Base-by-base conservation (phyloP, 2,888 invertebrate species). In the Heliconius charithonia region DNA sequence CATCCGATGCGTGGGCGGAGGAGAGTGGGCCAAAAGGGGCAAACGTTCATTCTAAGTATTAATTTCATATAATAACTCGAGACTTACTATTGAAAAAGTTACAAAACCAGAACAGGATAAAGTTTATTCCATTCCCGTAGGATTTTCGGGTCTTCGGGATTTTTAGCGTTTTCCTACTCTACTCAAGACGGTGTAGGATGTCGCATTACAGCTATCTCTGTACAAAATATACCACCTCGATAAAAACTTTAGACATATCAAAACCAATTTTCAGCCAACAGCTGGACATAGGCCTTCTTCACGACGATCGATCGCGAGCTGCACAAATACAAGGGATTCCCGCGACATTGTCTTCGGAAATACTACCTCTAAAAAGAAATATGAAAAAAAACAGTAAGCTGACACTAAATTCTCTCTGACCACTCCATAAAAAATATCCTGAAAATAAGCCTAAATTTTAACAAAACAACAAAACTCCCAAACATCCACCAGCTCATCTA, bases 11-110 rank as follows among this genome's bases (percentile, higher is more conserved):
- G 67, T 41, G 13, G 41, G 41, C 25, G 67, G 67, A n/a, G 67
- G 13, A 25, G 37, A 41, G 37, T 6, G 25, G 67, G 67, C 13
- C 13, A 41, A 67, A 66, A 41, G 1, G 41, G 67, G 16, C 66
- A 37, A 3, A 16, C 25, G 62, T 27, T 67, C n/a, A 37, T 67
- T 67, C 12, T 67, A 12, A 22, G 41, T 37, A 67, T 67, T 67
- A n/a, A 67, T 37, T 67, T 67, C n/a, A 41, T 37, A 12, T 67
- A 67, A 67, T n/a, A 41, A 67, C 67, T n/a, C n/a, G n/a, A n/a
- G n/a, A n/a, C n/a, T n/a, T n/a, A n/a, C n/a, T n/a, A n/a, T n/a
- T n/a, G n/a, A 6, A 37, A 37, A 37, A 37, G 9, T 37, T 45
- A 45, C 16, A 45, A 45, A 45, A 16, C 45, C 13, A 6, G 9